Evolutionary conservation across 2,888 invertebrate genomes (phyloP).

Genomic region (Hetaerina titia): DNA sequence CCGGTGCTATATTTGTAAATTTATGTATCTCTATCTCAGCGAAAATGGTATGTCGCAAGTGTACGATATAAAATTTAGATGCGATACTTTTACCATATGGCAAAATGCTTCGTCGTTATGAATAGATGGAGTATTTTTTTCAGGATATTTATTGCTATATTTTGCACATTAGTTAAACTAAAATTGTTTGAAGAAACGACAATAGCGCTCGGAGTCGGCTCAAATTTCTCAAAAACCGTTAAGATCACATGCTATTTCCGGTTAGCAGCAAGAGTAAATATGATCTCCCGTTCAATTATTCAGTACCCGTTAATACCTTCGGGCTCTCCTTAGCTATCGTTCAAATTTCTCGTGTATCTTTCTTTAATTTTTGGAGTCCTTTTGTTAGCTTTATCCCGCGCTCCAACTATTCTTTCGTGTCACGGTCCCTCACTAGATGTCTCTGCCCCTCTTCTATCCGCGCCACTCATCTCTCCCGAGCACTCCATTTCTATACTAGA

Average conservation of each 20-base stretch:
- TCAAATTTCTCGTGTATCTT: not conserved
- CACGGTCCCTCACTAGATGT: conserved; percentile 44
- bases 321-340: not conserved
- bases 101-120: too few species aligned
- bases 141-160: too few species aligned
- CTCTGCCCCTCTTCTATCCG: not conserved
- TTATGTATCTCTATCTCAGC: too few species aligned
- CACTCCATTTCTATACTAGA: not conserved
- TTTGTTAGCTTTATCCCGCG: conserved; percentile 17
- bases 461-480: not conserved
- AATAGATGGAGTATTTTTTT: too few species aligned
- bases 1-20: too few species aligned
- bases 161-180: too few species aligned
- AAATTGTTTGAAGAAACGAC: too few species aligned
- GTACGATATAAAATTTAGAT: too few species aligned
- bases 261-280: not conserved
- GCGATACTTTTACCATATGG: too few species aligned
- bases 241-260: not conserved
- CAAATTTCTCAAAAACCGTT: too few species aligned
- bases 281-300: not conserved
- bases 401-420: conserved; percentile 40
- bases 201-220: too few species aligned
- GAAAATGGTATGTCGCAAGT: too few species aligned
- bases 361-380: conserved; percentile 7
- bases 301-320: not conserved